Evolutionary conservation across 2,797 vertebrate genomes (phyloP).

Genomic region (Scleropages formosus): DNA sequence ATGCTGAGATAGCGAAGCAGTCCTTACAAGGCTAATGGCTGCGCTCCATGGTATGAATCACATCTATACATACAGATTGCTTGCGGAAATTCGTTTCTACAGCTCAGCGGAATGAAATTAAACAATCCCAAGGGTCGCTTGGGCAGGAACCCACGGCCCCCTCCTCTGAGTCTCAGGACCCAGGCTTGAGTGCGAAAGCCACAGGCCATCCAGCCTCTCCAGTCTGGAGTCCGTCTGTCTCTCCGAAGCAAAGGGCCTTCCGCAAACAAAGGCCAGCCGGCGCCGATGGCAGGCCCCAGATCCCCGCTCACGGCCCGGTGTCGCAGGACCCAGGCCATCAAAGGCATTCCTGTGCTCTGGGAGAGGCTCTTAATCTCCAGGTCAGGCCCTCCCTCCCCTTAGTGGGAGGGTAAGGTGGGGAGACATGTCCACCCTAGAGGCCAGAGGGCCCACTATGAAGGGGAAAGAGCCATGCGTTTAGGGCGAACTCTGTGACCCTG

Average conservation of each 20-base stretch:
- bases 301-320: constrained; percentile 12
- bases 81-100: too few species aligned
- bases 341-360: constrained; percentile 63
- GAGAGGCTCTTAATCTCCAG: constrained; percentile 55
- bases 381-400: constrained; percentile 39
- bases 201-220: neutral
- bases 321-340: constrained; percentile 40
- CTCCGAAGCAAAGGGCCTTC: constrained; percentile 11
- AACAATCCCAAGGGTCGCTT: too few species aligned
- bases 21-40: too few species aligned
- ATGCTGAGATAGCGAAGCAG: too few species aligned
- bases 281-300: too few species aligned
- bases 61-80: too few species aligned
- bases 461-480: neutral
- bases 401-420: constrained; percentile 52
- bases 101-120: too few species aligned
- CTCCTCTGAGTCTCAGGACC: too few species aligned
- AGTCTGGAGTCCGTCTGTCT: neutral
- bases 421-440: constrained; percentile 34
- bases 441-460: constrained; percentile 30
- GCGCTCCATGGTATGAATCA: too few species aligned
- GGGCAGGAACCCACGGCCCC: too few species aligned
- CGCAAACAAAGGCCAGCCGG: constrained; percentile 40
- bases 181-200: too few species aligned
- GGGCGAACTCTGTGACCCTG: constrained; percentile 14